Base-by-base conservation (phyloP, 2,113 vertebrate genomes). In the Takifugu flavidus region DNA sequence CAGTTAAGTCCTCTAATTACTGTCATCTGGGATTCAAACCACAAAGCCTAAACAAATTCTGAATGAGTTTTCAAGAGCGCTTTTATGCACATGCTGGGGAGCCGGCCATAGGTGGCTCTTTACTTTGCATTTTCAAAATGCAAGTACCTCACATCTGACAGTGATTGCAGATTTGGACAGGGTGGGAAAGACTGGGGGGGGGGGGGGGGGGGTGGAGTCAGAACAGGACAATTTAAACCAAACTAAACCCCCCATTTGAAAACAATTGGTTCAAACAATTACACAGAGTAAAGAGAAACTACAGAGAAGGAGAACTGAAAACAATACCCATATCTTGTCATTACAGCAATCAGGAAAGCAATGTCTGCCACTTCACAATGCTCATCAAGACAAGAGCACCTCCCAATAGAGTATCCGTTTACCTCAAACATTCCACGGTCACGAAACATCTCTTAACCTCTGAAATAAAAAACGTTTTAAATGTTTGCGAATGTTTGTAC, bases 1-100 rank as follows among this genome's bases (percentile, higher is more conserved):
- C 68, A 86, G 62, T 76, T 82, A 87, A 91, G 78, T 81, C 76
- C 79, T 44, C 72, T 84, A 90, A 92, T 91, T 85, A 80, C 71
- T 74, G 85, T 90, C 83, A 87, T 87, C 75, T 89, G 86, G 83
- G 82, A 82, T 74, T 87, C 74, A 70, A 61, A 75, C 78, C 72
- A 68, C 80, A 82, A 80, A 70, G 69, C 63, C 82, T 64, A 67
- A 83, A 84, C 78, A 79, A 65, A 81, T 82, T 76, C 46, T 72
- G 62, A 72, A 77, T 78, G 55, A 64, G 62, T 60, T 67, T 69
- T 70, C 69, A 74, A 78, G 60, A 65, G 56, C 47, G 34, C 62
- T 75, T 87, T 83, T 56, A 70, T 80, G 67, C 59, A 4, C 53
- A 69, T 70, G 77, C 59, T 74, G 25, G 75, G 49, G 53, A 66